Conservation (phyloP, 2,888 invertebrate species). For the Vanessa cardui region DNA sequence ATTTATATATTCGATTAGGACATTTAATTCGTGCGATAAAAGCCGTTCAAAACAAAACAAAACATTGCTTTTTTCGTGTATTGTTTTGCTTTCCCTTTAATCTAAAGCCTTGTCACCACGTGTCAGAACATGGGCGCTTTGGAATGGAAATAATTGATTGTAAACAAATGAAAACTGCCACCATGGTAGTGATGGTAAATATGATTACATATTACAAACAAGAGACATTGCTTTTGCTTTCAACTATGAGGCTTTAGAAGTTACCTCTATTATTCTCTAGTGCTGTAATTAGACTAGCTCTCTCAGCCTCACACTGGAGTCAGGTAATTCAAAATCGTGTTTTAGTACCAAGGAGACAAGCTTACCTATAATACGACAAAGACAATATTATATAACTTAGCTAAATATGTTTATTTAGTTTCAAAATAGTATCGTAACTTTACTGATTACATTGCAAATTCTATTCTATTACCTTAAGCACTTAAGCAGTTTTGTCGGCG, state of each 20-base stretch:
- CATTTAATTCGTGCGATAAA: too few species aligned
- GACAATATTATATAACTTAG: neutral
- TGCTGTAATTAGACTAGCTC: slow-evolving; percentile 3
- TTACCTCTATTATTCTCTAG: slow-evolving; percentile 1
- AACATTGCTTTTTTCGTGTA: too few species aligned
- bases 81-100: too few species aligned
- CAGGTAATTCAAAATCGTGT: neutral
- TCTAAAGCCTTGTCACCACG: too few species aligned
- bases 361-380: neutral
- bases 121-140: too few species aligned
- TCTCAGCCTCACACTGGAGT: neutral
- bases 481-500: neutral
- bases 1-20: too few species aligned
- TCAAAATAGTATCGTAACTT: neutral
- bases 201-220: neutral
- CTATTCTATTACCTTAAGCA: neutral
- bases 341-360: neutral
- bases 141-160: neutral
- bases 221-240: slow-evolving; percentile 3
- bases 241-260: slow-evolving; percentile 3
- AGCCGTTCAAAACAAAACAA: too few species aligned
- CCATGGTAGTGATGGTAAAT: neutral
- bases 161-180: neutral
- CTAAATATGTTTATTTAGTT: neutral
- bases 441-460: neutral